phyloP scores from a whole-genome alignment of 2,797 vertebrate species.

The Acipenser transmontanus region DNA sequence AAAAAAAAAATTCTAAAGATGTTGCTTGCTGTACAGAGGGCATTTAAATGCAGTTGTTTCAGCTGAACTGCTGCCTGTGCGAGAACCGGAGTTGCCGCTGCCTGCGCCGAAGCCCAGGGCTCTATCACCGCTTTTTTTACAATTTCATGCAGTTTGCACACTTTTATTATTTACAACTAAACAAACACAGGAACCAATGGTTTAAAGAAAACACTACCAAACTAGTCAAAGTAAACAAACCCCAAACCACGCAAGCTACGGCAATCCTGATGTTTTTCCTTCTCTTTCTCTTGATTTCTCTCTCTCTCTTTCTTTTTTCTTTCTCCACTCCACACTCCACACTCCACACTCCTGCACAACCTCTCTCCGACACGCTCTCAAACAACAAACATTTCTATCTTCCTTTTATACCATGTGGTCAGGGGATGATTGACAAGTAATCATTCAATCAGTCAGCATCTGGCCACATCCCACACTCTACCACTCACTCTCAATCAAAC shows the following conservation, averaged over 20 bases:
- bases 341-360: too few relatives aligned
- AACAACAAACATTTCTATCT: background rate
- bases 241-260: conserved; percentile 25
- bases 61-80: too few relatives aligned
- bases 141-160: background rate
- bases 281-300: conserved; percentile 37
- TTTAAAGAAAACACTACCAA: conserved; percentile 25
- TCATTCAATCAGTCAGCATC: too few relatives aligned
- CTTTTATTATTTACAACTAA: conserved; percentile 1
- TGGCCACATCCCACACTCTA: background rate
- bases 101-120: background rate
- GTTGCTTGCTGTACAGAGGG: too few relatives aligned
- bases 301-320: background rate
- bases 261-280: conserved; percentile 48
- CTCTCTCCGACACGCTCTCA: too few relatives aligned
- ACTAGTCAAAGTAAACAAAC: conserved; percentile 10
- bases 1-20: too few relatives aligned
- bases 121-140: background rate
- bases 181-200: too few relatives aligned
- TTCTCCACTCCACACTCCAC: background rate
- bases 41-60: too few relatives aligned
- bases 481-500: background rate
- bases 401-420: too few relatives aligned
- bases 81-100: too few relatives aligned
- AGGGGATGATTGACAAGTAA: too few relatives aligned